Evolutionary conservation across 1,140 invertebrate genomes (phyloP), one percentile per base, ranked within the genome.

Genomic region (Diabrotica virgifera): DNA sequence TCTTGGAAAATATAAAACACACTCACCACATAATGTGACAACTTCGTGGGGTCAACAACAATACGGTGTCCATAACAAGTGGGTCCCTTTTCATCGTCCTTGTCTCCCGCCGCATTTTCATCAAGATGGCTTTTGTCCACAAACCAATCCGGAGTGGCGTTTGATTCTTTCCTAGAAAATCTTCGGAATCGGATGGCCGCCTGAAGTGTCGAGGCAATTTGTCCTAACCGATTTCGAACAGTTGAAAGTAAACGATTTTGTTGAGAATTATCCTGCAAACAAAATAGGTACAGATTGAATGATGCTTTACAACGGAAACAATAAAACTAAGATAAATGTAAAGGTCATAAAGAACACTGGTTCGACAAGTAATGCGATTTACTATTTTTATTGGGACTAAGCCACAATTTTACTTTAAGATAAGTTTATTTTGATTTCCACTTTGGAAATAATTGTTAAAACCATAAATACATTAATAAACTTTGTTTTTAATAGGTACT

Each of bases 11-110:
- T 46, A 46, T 46, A 46, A 8, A 46, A 46, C n/a, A 36, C 35
- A 57, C 53, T 64, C 74, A 85, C 85, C 78, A 84, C 79, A 70
- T 89, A 89, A 78, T 89, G 86, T 24, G 80, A 80, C 36, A 83
- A 82, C 50, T 84, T 76, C 0, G 87, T 84, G 14, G 87, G 84
- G 77, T 89, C 86, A 59, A 89, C 83, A 2, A 85, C 85, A 38
- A 88, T 79, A 36, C 82, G 75, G 62, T 84, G 82, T 70, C 85
- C 85, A 24, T 85, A 78, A 24, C 82, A 77, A 63, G 81, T 83
- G 7, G 72, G 70, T 58, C 62, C 74, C 63, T 36, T 67, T 70
- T 0, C 75, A 5, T 68, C 66, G 38, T 66, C 80, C 70, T 80
- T 80, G 70, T 80, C 83, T 57, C 69, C 70, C 9, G 69, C 79